These are phyloP conservation scores for Cichladusa arquata DNA, from an alignment of 2,113 vertebrate species.

Conservation along the genomic window DNA sequence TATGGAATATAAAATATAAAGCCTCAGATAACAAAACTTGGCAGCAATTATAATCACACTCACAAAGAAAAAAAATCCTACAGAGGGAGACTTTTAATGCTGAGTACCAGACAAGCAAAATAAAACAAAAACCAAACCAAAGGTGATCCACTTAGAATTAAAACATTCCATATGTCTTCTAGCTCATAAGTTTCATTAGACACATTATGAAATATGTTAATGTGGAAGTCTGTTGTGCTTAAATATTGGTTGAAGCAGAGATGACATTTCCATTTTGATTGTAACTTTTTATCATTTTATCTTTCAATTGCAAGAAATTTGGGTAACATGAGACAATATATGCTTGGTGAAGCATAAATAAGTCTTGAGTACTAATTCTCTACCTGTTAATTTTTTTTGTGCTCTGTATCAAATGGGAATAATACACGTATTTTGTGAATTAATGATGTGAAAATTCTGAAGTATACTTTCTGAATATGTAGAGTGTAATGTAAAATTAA, in stretches of 20 bases:
- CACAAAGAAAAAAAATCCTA: not conserved
- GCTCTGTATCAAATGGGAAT: not conserved
- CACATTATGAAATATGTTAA: not conserved
- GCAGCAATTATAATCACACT: not conserved
- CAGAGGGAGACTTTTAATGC: not conserved
- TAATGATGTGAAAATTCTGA: not conserved
- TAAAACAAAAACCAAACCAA: not conserved
- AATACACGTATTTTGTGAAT: not conserved
- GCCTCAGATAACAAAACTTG: not conserved
- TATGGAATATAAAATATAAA: conserved; percentile 5
- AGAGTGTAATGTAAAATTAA: not conserved
- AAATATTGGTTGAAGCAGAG: not conserved
- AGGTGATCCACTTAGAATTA: not conserved
- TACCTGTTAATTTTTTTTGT: not conserved
- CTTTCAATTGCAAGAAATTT: not conserved
- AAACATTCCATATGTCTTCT: not conserved
- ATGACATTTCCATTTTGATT: not conserved
- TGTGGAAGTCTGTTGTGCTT: not conserved
- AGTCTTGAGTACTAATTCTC: not conserved
- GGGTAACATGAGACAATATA: not conserved
- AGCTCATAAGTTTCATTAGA: not conserved
- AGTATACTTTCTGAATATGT: not conserved
- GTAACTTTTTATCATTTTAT: not conserved
- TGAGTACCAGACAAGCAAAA: not conserved
- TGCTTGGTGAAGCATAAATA: not conserved